phyloP scores from a whole-genome alignment of 2,888 invertebrate species.

The Drosophila recens region DNA sequence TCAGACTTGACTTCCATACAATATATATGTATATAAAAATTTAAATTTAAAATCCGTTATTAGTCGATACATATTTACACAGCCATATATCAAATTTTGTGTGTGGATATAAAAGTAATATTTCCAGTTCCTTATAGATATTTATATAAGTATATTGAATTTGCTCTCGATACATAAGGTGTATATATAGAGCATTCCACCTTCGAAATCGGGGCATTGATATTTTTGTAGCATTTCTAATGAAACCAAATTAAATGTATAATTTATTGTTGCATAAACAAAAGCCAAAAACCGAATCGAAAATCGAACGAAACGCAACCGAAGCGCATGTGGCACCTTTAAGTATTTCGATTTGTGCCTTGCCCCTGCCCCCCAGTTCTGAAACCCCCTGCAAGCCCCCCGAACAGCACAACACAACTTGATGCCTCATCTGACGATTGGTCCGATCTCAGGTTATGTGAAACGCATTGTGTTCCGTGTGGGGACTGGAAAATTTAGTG shows the following conservation, averaged over 20 bases:
- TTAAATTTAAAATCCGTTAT: conserved; percentile 19
- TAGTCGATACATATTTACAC: conserved; percentile 11
- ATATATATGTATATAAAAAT: background rate
- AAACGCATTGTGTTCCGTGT: conserved; percentile 56
- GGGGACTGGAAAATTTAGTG: conserved; percentile 68
- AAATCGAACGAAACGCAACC: conserved; percentile 58
- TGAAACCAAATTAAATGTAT: conserved; percentile 75
- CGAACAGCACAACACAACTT: background rate
- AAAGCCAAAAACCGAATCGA: conserved; percentile 73
- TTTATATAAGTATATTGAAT: conserved; percentile 16
- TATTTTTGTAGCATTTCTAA: conserved; percentile 67
- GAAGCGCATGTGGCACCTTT: conserved; percentile 77
- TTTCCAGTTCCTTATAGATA: conserved; percentile 42
- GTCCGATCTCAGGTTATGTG: conserved; percentile 35
- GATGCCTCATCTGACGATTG: conserved; percentile 5
- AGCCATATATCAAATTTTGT: conserved; percentile 2
- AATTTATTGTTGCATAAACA: conserved; percentile 82
- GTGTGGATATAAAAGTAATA: conserved; percentile 22
- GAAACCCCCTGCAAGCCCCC: background rate
- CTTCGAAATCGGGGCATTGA: conserved; percentile 49
- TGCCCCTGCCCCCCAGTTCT: background rate
- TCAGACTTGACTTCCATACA: background rate
- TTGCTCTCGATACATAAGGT: conserved; percentile 22
- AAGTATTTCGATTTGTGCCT: conserved; percentile 61
- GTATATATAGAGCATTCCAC: conserved; percentile 32